Base-by-base conservation (phyloP, 1,140 invertebrate species). In the Dreissena polymorpha region DNA sequence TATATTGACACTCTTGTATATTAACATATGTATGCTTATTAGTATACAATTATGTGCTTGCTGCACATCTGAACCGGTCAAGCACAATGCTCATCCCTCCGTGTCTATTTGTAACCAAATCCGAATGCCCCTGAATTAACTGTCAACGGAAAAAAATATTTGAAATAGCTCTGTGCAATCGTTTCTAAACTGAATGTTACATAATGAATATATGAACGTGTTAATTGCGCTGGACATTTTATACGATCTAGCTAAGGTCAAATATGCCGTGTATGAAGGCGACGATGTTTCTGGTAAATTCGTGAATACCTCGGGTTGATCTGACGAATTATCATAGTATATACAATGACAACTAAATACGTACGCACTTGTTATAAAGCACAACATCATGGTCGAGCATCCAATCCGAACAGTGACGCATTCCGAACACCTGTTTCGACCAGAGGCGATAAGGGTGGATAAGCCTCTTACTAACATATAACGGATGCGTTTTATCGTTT, bases 121-220 rank as follows among this genome's bases (percentile, higher is more conserved):
- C n/a, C n/a, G n/a, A n/a, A n/a, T n/a, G n/a, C n/a, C n/a, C n/a
- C n/a, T n/a, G n/a, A n/a, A n/a, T n/a, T n/a, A n/a, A n/a, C n/a
- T n/a, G n/a, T n/a, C n/a, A n/a, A n/a, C 71, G 55, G 13, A 60
- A 21, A 6, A 73, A 53, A 18, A 73, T 27, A 8, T 18, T 73
- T 0, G 71, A 76, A 76, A 65, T 50, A 55, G 49, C 8, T 76
- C 73, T n/a, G 2, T 64, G 65, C 75, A 78, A 55, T 68, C 29
- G 3, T 69, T 49, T 29, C 80, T 83, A 53, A 83, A 83, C 53
- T 83, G 80, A 23, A 25, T 27, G 53, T 83, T 83, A 83, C 80
- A 83, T 27, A 83, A 83, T n/a, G 80, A 83, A 57, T 83, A 83
- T 10, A 74, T 83, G 13, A 83, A 50, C 3, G 80, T 70, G 25